These are phyloP conservation scores for Tympanuchus pallidicinctus DNA, from an alignment of 2,113 vertebrate species.

Conservation along the genomic window DNA sequence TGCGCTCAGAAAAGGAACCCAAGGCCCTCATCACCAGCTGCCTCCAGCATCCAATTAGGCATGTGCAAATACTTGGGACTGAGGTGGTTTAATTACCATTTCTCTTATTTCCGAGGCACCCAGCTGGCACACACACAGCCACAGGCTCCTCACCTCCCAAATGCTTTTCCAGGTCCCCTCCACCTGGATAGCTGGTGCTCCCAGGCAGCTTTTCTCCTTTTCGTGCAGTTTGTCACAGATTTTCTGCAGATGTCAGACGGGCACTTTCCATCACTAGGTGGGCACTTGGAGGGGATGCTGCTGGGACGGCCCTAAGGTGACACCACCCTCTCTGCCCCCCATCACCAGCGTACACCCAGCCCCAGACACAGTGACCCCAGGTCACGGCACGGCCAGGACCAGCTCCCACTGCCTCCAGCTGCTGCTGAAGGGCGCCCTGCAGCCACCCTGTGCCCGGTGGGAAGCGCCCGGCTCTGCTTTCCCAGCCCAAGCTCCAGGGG, in stretches of 20 bases:
- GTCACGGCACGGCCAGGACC: background rate
- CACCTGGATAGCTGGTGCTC: background rate
- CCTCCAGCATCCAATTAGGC: background rate
- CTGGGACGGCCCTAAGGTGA: background rate
- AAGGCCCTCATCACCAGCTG: background rate
- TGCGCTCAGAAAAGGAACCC: background rate
- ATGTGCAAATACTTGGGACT: background rate
- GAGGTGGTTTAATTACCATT: background rate
- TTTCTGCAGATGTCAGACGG: background rate
- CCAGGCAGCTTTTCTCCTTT: background rate
- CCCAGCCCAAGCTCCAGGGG: background rate
- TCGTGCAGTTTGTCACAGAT: too few species aligned
- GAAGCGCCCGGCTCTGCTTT: constrained; percentile 38
- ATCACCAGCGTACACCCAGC: background rate
- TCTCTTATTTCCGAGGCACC: background rate
- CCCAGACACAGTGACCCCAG: background rate
- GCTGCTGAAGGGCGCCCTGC: background rate
- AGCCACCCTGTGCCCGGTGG: background rate
- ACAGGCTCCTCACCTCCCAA: background rate
- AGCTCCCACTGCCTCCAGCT: background rate
- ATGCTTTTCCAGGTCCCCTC: background rate
- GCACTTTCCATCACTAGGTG: accelerated
- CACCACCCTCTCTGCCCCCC: background rate
- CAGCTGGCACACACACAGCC: accelerated
- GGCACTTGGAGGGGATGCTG: accelerated